Evolutionary conservation across 2,888 invertebrate species (phyloP), one percentile per base, ranked within the genome.

Genomic region (Plebejus melissa): DNA sequence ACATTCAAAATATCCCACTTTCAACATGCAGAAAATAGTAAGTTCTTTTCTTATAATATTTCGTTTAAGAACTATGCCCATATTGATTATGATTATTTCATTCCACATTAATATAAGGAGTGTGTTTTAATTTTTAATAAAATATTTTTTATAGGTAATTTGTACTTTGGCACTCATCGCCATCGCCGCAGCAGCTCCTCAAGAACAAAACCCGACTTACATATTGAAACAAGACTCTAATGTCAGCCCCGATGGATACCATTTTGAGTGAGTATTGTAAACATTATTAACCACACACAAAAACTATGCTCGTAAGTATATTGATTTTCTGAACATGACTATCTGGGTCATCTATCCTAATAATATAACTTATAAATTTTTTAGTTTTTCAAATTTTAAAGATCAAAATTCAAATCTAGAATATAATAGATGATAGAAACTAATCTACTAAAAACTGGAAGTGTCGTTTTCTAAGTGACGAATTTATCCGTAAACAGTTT

Each of bases 21-120:
- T 78, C 80, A 87, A 85, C 83, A 90, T 90, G 90, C 86, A 88
- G 79, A 88, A 87, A 85, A 81, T 87, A 83, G 90, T 90, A 80
- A 88, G 90, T 89, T 75, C 41, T 9, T 41, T 6, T 22, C 0
- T 60, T 28, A 7, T 22, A 22, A n/a, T 28, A 11, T 60, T 58
- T 6, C 16, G n/a, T 13, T 54, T 54, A 54, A 2, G 22, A n/a
- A n/a, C 22, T 58, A 6, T n/a, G 7, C 7, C 22, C 22, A 22
- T 1, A 22, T 58, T n/a, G 2, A 11, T 50, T 1, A 7, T 7
- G 7, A 50, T 50, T 50, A 50, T 50, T 36, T 41, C 41, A 41
- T 41, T 41, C 41, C 41, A 41, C 2, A 46, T 46, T 9, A 2
- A 7, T 2, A 7, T 41, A 41, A 41, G 7, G 0, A 7, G 7